phyloP scores from a whole-genome alignment of 2,113 vertebrate species.

The Scomber colias region DNA sequence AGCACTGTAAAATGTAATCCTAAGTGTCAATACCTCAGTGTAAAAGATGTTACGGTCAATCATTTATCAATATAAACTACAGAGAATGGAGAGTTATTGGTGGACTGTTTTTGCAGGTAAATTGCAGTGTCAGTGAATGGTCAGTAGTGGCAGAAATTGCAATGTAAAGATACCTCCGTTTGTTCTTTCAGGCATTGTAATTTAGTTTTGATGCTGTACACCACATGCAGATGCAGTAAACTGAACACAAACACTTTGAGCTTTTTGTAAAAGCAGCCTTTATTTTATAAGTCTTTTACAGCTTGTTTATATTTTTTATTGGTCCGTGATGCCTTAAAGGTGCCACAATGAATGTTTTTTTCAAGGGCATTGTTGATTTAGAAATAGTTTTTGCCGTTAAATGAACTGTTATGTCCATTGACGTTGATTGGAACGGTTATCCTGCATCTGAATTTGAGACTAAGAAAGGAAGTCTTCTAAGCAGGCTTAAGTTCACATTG shows the following conservation, averaged over 20 bases:
- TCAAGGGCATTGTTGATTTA: neutral
- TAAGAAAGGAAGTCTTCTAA: neutral
- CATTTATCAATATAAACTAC: too few species aligned
- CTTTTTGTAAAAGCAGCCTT: neutral
- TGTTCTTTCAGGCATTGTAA: neutral
- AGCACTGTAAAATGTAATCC: too few species aligned
- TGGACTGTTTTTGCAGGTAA: neutral
- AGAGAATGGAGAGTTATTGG: neutral
- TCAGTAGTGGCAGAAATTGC: neutral
- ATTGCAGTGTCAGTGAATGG: neutral
- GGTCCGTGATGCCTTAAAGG: neutral
- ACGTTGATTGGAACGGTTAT: neutral
- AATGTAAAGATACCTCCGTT: too few species aligned
- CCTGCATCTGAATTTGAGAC: neutral
- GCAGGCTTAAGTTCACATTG: constrained; percentile 10
- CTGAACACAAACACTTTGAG: neutral
- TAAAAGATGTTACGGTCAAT: too few species aligned
- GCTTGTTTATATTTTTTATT: neutral
- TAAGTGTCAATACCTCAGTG: neutral
- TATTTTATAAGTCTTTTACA: neutral
- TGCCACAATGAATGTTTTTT: neutral
- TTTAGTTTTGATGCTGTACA: neutral
- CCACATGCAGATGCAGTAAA: neutral
- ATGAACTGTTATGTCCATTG: neutral
- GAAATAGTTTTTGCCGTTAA: neutral